Evolutionary conservation across 2,113 vertebrate species (phyloP), one percentile per base, ranked within the genome.

Genomic region (Lycaon pictus): DNA sequence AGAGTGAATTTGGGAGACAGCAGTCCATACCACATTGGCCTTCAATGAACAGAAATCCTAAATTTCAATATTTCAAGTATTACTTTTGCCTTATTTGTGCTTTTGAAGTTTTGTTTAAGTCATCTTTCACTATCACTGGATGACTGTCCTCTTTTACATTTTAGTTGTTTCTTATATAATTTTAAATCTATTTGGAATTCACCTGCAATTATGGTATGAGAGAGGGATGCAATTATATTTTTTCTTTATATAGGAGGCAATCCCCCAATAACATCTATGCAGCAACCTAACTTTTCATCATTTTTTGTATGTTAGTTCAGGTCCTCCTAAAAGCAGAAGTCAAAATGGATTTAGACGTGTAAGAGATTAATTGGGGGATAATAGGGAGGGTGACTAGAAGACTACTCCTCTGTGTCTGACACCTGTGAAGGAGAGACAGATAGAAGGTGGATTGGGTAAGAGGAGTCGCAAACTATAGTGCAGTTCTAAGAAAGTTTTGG

Each of bases 101-200:
- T 76, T 65, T 53, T 90, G 48, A 16, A 69, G 19, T 79, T 96
- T 84, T 77, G 11, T 53, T 71, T 92, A 79, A 62, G 72, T 35
- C 22, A 5, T 4, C 16, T 81, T 94, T 55, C 35, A 71, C n/a
- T 65, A 3, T 9, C 15, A 51, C 37, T 65, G 8, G 25, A 72
- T 69, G 51, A 48, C 29, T 76, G 51, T 74, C 23, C 89, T 77
- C 15, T 94, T 43, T 88, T 23, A 53, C 22, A 62, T 92, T 85
- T 58, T 56, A 69, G 16, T 67, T 25, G 9, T 95, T 79, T 72
- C n/a, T 35, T 71, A 56, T 58, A 65, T 76, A 80, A 53, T 62
- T 88, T 83, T 93, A 84, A 72, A 92, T 74, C 2, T 27, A 35
- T 60, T 51, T 84, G n/a, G 51, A 92, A 67, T 84, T 95, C 58